These are phyloP conservation scores for Hydriomena furcata DNA, from an alignment of 2,888 invertebrate genomes.

Conservation along the genomic window DNA sequence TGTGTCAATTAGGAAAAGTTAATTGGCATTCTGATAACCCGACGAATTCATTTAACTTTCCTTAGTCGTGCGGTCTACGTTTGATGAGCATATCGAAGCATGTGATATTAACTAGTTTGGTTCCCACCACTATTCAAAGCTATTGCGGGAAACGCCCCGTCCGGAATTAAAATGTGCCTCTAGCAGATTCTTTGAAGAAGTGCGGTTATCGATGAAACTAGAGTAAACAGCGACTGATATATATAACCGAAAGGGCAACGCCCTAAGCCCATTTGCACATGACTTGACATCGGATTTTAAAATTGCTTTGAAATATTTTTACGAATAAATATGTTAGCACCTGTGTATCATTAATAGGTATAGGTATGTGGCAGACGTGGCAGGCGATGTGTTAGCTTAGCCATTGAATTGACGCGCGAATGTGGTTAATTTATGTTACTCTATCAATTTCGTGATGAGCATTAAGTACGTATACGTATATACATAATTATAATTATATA, in stretches of 20 bases:
- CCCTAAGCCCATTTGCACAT: slow-evolving; percentile 2
- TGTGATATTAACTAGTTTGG: neutral
- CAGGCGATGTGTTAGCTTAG: too few species aligned
- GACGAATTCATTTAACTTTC: slow-evolving; percentile 3
- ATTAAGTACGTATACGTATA: neutral
- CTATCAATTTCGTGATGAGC: neutral
- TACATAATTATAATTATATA: neutral
- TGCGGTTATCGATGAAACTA: slow-evolving; percentile 5
- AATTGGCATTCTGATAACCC: slow-evolving; percentile 14
- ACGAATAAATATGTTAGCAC: slow-evolving; percentile 7
- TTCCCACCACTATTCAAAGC: slow-evolving; percentile 15
- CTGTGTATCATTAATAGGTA: neutral
- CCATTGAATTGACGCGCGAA: slow-evolving; percentile 9
- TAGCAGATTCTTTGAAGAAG: neutral
- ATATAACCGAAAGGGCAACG: slow-evolving; percentile 12
- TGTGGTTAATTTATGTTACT: slow-evolving; percentile 1
- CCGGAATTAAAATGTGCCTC: neutral
- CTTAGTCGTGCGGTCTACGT: neutral
- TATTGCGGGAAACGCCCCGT: neutral
- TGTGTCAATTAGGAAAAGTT: slow-evolving; percentile 9
- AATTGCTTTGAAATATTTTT: neutral
- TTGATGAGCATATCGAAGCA: neutral
- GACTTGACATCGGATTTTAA: neutral
- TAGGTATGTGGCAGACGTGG: neutral
- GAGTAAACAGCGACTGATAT: slow-evolving; percentile 10